Conservation (phyloP, 2,888 invertebrate genomes). For the Coenonympha glycerion region DNA sequence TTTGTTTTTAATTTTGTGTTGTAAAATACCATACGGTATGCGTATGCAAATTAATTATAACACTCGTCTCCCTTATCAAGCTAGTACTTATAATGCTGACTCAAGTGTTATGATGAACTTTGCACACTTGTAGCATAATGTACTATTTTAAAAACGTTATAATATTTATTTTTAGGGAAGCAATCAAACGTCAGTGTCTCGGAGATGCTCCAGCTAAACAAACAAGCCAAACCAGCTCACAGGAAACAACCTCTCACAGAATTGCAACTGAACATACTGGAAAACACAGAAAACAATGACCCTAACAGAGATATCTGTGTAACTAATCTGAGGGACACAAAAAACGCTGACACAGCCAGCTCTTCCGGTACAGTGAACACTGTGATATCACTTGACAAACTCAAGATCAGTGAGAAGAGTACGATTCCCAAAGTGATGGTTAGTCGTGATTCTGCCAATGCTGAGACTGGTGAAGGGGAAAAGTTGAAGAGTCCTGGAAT, state of each 20-base stretch:
- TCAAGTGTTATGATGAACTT: too few species aligned
- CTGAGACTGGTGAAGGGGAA: constrained; percentile 19
- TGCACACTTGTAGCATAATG: too few species aligned
- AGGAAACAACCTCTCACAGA: constrained; percentile 53
- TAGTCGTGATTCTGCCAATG: constrained; percentile 33
- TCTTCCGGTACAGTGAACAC: constrained; percentile 54
- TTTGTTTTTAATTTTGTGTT: too few species aligned
- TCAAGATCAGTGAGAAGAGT: constrained; percentile 35
- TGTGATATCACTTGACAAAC: constrained; percentile 46
- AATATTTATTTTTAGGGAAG: constrained; percentile 50
- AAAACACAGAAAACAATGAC: constrained; percentile 36
- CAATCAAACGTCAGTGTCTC: constrained; percentile 58
- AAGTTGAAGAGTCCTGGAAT: constrained; percentile 31
- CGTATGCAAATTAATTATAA: too few species aligned
- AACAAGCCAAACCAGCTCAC: constrained; percentile 37
- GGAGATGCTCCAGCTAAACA: constrained; percentile 51
- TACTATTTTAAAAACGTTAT: too few species aligned
- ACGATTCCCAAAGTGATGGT: constrained; percentile 43
- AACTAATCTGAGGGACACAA: constrained; percentile 47
- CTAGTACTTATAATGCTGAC: too few species aligned
- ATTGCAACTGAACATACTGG: constrained; percentile 48
- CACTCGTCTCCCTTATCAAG: too few species aligned
- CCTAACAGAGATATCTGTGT: constrained; percentile 38
- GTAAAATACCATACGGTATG: too few species aligned
- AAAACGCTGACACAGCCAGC: constrained; percentile 47